A percentile compares a stretch with the other conserved stretches of the same genome.
These are phyloP conservation scores for Mystacides longicornis DNA, from an alignment of 2,888 invertebrate species.

Conservation along the genomic window DNA sequence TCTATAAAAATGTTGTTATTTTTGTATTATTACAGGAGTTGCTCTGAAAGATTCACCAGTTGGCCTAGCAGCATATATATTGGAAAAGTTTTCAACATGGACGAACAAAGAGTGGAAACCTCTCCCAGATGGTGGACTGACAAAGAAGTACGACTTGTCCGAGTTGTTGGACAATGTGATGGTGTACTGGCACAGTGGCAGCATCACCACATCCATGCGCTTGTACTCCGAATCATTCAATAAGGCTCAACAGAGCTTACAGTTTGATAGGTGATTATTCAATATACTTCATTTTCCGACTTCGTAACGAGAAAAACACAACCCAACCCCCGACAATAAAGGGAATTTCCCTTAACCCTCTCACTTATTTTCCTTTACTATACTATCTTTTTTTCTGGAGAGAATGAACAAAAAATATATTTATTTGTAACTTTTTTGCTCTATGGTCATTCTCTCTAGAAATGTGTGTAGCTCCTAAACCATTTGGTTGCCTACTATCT, in stretches of 20 bases:
- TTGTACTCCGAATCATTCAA: constrained; percentile 42
- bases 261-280: constrained; percentile 38
- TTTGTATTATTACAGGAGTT: constrained; percentile 46
- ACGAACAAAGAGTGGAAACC: constrained; percentile 44
- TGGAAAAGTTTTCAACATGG: constrained; percentile 68
- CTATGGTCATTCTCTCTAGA: too few species aligned
- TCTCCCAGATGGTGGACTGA: constrained; percentile 53
- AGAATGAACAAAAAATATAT: too few species aligned
- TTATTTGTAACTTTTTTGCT: too few species aligned
- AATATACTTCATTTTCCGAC: too few species aligned
- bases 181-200: constrained; percentile 70
- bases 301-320: too few species aligned
- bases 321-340: too few species aligned
- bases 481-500: too few species aligned
- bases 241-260: constrained; percentile 22
- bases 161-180: constrained; percentile 69
- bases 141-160: constrained; percentile 50
- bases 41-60: constrained; percentile 58
- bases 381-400: too few species aligned
- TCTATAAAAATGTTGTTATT: too few species aligned
- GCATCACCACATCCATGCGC: constrained; percentile 62
- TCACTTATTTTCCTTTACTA: too few species aligned
- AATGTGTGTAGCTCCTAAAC: too few species aligned
- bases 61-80: constrained; percentile 62
- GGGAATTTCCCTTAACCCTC: too few species aligned